Evolutionary conservation across 2,888 invertebrate species (phyloP).

Genomic region (Norana najaformis): DNA sequence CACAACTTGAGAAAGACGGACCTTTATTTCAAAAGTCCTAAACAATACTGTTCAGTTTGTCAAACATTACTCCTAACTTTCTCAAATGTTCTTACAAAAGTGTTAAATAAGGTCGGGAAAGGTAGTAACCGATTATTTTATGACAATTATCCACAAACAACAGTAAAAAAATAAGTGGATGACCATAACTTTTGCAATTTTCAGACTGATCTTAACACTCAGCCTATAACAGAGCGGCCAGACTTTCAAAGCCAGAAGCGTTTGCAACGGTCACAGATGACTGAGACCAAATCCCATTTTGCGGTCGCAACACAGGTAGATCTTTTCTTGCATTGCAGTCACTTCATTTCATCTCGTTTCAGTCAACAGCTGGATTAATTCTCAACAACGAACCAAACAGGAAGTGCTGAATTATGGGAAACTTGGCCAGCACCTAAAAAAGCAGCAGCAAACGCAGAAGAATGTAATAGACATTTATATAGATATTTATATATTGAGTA

Average conservation of each 20-base stretch:
- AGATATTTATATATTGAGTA: too few relatives aligned
- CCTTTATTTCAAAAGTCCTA: too few relatives aligned
- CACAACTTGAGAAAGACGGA: background rate
- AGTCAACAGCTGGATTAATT: slow-evolving; percentile 65
- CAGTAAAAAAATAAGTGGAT: background rate
- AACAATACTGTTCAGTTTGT: background rate
- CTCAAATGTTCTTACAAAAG: background rate
- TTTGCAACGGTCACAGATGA: background rate
- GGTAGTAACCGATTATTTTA: too few relatives aligned
- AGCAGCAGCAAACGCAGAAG: slow-evolving; percentile 29
- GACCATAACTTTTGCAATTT: background rate
- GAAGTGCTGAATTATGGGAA: slow-evolving; percentile 92
- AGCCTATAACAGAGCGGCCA: background rate
- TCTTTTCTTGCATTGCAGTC: background rate
- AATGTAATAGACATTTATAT: too few relatives aligned
- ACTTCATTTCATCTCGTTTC: background rate
- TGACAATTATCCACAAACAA: background rate
- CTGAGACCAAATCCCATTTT: background rate
- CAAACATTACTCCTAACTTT: background rate
- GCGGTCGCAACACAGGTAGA: background rate
- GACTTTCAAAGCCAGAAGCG: background rate
- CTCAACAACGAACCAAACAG: slow-evolving; percentile 86
- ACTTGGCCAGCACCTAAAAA: slow-evolving; percentile 79
- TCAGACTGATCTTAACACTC: background rate
- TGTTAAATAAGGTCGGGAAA: background rate